Evolutionary conservation across 2,797 vertebrate species (phyloP).

Genomic region (Psittacula echo): DNA sequence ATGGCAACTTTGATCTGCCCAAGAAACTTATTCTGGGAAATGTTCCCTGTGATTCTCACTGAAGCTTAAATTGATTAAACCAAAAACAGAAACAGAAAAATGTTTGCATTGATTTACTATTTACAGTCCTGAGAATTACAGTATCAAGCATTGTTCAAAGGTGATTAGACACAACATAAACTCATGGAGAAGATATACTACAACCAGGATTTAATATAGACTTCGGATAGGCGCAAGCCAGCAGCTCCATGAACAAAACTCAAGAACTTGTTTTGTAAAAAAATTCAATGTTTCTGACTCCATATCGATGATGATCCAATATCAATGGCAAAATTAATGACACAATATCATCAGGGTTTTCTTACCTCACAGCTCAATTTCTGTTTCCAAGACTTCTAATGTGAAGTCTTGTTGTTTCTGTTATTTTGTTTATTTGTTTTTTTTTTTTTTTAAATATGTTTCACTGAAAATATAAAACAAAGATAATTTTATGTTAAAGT

Average conservation of each 20-base stretch:
- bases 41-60: not conserved
- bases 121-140: not conserved
- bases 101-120: not conserved
- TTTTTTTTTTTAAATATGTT: not conserved
- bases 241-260: not conserved
- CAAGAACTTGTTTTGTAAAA: not conserved
- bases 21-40: not conserved
- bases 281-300: not conserved
- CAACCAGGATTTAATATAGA: not conserved
- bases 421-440: not conserved
- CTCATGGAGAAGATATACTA: not conserved
- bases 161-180: not conserved
- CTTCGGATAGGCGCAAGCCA: not conserved
- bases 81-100: slow-evolving; percentile 20
- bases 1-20: not conserved
- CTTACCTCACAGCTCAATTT: not conserved
- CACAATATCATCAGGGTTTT: not conserved
- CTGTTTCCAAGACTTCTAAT: not conserved
- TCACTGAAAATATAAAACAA: not conserved
- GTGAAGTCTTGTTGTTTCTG: not conserved
- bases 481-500: not conserved
- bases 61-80: slow-evolving; percentile 6
- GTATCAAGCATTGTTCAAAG: not conserved
- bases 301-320: not conserved
- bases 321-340: not conserved